These are phyloP conservation scores for Heliothis peltigera DNA, from an alignment of 2,888 invertebrate genomes.

Conservation along the genomic window DNA sequence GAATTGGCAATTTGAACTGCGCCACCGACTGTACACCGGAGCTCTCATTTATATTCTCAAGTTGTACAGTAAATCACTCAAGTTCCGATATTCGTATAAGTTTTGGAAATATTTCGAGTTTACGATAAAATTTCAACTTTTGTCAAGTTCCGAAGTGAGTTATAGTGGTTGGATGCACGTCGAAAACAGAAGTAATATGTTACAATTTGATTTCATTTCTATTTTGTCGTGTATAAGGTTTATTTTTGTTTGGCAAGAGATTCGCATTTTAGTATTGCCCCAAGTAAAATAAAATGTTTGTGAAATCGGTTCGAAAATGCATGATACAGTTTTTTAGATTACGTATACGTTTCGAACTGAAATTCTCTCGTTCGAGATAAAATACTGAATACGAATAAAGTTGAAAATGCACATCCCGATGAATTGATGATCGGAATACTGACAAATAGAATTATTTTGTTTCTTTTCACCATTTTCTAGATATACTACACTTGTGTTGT, in stretches of 20 bases:
- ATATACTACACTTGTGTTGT: constrained; percentile 13
- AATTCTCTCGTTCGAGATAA: constrained; percentile 29
- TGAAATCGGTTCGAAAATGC: constrained; percentile 56
- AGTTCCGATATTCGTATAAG: constrained; percentile 70
- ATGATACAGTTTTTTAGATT: constrained; percentile 52
- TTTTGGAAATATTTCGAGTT: constrained; percentile 76
- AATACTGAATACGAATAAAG: constrained; percentile 30
- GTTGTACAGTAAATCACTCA: constrained; percentile 77
- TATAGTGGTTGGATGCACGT: constrained; percentile 69
- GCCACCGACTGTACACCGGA: constrained; percentile 51
- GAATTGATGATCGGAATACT: constrained; percentile 17
- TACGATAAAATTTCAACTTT: constrained; percentile 81
- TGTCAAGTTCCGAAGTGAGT: constrained; percentile 76
- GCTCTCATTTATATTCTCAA: constrained; percentile 69
- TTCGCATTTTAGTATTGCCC: constrained; percentile 51
- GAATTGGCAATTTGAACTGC: constrained; percentile 56
- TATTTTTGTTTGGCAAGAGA: constrained; percentile 35
- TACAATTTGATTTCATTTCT: constrained; percentile 40
- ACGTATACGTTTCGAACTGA: constrained; percentile 29
- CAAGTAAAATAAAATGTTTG: constrained; percentile 60
- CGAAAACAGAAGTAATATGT: constrained; percentile 52
- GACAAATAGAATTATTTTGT: constrained; percentile 22
- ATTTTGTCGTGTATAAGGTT: constrained; percentile 18
- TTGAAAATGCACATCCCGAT: constrained; percentile 28
- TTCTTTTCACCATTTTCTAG: constrained; percentile 4